Evolutionary conservation across 2,888 invertebrate genomes (phyloP), one percentile per base, ranked within the genome.

Genomic region (Crepidodera aurea): DNA sequence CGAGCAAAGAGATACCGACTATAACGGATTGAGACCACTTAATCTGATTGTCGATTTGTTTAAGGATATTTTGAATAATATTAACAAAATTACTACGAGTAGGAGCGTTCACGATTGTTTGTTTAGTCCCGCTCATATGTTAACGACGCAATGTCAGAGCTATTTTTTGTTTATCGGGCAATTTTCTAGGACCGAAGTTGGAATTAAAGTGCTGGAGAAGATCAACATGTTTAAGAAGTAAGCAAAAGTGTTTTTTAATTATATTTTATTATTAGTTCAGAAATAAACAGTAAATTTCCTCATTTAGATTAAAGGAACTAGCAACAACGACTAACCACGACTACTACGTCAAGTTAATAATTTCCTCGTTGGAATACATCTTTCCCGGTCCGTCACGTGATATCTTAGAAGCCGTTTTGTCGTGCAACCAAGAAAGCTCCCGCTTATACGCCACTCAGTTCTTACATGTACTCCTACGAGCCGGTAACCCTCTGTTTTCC

Each of bases 81-180:
- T 94, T 55, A 84, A 86, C 66, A 88, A 90, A 8, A 89, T 94
- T 48, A 87, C 87, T 42, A 87, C 87, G 1, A 87, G 90, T 1
- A 86, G 88, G 69, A 90, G 90, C 69, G 92, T 93, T 0, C 93
- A 94, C 77, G 94, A 94, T 76, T 93, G 93, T 69, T 82, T 94
- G 15, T 92, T 95, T 75, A 93, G 93, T 79, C 95, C 95, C 0
- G 90, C 92, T 70, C 91, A 92, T 78, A 90, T 95, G 87, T 86
- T 89, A 71, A 93, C 90, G 74, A 94, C 96, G 0, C 91, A 94
- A 83, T 93, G 94, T 78, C 96, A 96, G 80, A 92, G 92, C 84
- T 98, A 97, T 84, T 98, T 98, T 81, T 85, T 98, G 42, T 93
- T 96, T 78, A 88, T 97, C 65, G 97, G 97, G 0, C 90, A 94